These are phyloP conservation scores for Rotaria sp. DNA, from an alignment of 2,888 invertebrate genomes.

Conservation along the genomic window DNA sequence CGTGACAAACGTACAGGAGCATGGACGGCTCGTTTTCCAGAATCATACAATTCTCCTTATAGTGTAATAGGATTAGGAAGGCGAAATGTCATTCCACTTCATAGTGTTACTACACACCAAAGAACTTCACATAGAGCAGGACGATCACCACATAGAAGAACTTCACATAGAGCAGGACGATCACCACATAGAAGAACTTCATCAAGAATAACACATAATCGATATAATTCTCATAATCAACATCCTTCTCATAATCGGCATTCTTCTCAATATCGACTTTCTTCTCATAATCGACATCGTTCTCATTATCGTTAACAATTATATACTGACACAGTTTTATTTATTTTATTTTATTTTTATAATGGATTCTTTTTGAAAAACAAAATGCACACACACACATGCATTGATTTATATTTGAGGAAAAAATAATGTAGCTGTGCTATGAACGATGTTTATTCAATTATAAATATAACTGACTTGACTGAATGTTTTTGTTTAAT, in stretches of 20 bases:
- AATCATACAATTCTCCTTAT: not conserved
- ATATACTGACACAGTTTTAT: not conserved
- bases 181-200: not conserved
- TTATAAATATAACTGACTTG: not conserved
- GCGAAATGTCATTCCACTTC: not conserved
- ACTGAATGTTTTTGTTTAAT: not conserved
- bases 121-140: not conserved
- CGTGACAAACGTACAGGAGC: not conserved
- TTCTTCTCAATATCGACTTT: too few relatives aligned
- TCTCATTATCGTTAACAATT: not conserved
- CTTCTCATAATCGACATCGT: too few relatives aligned
- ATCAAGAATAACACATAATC: too few relatives aligned
- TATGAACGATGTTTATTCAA: not conserved
- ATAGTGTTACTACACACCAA: not conserved
- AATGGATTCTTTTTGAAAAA: not conserved
- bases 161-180: not conserved
- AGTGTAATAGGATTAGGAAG: not conserved
- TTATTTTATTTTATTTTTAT: not conserved
- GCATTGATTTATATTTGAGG: not conserved
- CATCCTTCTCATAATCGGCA: not conserved
- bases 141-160: not conserved
- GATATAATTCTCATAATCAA: not conserved
- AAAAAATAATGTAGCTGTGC: not conserved
- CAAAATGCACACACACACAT: not conserved
- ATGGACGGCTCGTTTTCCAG: not conserved